Conservation (phyloP, 1,140 invertebrate species). For the Magallana gigas region DNA sequence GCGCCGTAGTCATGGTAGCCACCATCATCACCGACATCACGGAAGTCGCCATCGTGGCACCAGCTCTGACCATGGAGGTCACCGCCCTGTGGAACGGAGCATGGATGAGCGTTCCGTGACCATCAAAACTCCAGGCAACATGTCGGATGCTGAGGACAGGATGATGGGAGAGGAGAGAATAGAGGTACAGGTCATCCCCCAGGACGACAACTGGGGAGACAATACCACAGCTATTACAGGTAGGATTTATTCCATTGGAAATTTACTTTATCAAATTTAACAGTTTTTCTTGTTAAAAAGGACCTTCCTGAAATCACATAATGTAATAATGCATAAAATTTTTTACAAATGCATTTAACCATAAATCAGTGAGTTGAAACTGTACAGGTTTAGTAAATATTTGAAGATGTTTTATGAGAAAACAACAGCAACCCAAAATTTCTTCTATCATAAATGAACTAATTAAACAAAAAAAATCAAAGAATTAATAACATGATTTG, state of each 20-base stretch:
- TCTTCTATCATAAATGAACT: no score
- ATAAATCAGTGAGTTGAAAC: no score
- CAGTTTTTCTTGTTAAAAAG: no score
- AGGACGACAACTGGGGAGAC: constrained; percentile 98
- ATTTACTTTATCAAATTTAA: no score
- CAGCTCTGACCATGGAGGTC: constrained; percentile 59
- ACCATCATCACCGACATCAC: constrained; percentile 67
- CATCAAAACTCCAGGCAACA: constrained; percentile 74
- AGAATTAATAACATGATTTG: background rate
- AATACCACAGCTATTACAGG: constrained; percentile 96
- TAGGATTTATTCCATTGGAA: background rate
- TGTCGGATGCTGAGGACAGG: constrained; percentile 68
- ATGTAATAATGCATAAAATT: no score
- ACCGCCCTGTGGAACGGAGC: constrained; percentile 59
- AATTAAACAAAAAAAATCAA: no score
- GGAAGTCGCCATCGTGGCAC: constrained; percentile 61
- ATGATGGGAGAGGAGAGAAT: constrained; percentile 83
- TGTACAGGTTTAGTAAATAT: no score
- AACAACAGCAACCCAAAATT: no score
- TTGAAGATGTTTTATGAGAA: no score
- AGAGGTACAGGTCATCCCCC: constrained; percentile 92
- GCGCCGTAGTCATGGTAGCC: constrained; percentile 73
- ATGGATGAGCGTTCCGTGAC: constrained; percentile 75
- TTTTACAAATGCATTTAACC: no score
- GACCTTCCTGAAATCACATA: no score